Percentiles rank a stretch among this genome's conserved stretches.
These are phyloP conservation scores for Rhogogaster chlorosoma DNA, from an alignment of 2,888 invertebrate genomes.

Conservation along the genomic window DNA sequence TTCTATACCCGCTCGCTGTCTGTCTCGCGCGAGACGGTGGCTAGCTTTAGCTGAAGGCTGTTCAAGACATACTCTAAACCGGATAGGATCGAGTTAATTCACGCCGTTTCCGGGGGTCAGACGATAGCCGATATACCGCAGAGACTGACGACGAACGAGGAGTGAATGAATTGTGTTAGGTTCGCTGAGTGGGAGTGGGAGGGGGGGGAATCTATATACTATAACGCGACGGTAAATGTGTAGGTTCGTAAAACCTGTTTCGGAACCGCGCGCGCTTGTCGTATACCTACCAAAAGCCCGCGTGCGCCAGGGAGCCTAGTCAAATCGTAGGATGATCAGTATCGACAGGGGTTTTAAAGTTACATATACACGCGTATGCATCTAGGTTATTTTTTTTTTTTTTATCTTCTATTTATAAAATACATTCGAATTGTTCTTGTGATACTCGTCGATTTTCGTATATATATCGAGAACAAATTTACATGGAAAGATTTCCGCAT, in stretches of 20 bases:
- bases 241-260: constrained; percentile 11
- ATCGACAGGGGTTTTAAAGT: background rate
- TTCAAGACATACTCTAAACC: background rate
- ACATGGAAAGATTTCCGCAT: too few species aligned
- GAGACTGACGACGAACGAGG: background rate
- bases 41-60: background rate
- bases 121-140: background rate
- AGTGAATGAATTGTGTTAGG: constrained; percentile 36
- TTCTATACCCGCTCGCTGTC: background rate
- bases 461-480: too few species aligned
- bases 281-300: background rate
- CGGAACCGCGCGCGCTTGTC: background rate
- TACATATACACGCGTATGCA: too few species aligned
- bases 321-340: background rate
- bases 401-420: too few species aligned
- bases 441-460: too few species aligned
- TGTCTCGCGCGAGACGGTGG: background rate
- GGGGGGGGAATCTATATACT: background rate
- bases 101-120: constrained; percentile 10
- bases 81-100: background rate
- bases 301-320: background rate
- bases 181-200: background rate
- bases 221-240: background rate
- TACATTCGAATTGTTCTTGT: too few species aligned
- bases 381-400: too few species aligned